A percentile compares a stretch with the other conserved stretches of the same genome.
Evolutionary conservation across 2,797 vertebrate species (phyloP).

Genomic region (Tiaroga cobitis): DNA sequence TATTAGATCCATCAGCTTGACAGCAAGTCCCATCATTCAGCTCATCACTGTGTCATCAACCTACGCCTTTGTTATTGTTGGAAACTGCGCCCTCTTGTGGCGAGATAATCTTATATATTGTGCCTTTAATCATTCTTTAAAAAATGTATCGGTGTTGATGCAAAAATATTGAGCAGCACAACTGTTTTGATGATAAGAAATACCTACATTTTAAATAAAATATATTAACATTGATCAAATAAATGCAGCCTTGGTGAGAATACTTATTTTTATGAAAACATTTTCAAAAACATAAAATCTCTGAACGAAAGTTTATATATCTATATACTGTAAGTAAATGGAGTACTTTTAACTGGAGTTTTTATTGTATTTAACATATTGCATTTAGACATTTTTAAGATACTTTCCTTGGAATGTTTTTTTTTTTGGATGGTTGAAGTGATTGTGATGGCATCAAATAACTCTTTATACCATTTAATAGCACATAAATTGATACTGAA

Average conservation of each 20-base stretch:
- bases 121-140: too few relatives aligned
- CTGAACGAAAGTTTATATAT: not conserved
- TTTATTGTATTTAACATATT: not conserved
- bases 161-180: not conserved
- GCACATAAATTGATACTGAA: not conserved
- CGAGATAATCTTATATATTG: too few relatives aligned
- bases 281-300: not conserved
- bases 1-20: too few relatives aligned
- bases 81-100: too few relatives aligned
- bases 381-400: too few relatives aligned
- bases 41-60: too few relatives aligned
- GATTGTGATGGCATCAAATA: not conserved
- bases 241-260: not conserved
- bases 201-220: not conserved
- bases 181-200: not conserved
- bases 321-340: not conserved
- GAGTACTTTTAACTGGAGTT: not conserved
- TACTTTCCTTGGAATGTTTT: not conserved
- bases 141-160: not conserved
- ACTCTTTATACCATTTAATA: not conserved
- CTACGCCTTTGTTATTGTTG: too few relatives aligned
- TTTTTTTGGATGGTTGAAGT: not conserved
- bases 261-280: not conserved
- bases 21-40: too few relatives aligned
- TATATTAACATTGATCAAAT: not conserved